Conservation (phyloP, 2,113 vertebrate species). For the Grus americana region DNA sequence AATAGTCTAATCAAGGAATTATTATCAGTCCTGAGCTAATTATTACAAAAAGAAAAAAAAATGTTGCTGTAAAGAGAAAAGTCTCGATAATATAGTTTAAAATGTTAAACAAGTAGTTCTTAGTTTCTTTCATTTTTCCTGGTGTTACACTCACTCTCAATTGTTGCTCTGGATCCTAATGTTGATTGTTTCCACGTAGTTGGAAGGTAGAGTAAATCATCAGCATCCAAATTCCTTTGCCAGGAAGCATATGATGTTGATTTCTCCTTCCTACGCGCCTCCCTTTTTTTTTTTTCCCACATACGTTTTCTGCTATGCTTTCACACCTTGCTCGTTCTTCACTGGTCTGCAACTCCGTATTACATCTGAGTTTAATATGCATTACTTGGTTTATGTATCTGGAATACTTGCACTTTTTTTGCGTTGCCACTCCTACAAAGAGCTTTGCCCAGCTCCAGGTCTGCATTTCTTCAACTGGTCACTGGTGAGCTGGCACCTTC, state of each 20-base stretch:
- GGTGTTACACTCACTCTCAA: background rate
- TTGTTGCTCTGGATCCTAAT: background rate
- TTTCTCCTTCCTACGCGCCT: background rate
- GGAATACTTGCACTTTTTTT: background rate
- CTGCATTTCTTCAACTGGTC: background rate
- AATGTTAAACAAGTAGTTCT: background rate
- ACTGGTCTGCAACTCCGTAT: background rate
- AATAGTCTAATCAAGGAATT: background rate
- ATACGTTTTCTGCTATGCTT: background rate
- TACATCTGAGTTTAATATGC: background rate
- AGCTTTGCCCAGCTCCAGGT: background rate
- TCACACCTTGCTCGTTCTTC: background rate
- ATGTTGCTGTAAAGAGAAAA: background rate
- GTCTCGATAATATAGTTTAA: background rate
- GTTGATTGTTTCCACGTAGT: background rate
- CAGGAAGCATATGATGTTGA: background rate
- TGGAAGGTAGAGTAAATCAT: background rate
- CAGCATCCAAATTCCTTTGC: background rate
- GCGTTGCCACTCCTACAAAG: background rate
- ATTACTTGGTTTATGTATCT: background rate
- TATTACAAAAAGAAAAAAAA: background rate
- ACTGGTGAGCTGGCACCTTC: background rate
- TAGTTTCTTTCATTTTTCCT: background rate
- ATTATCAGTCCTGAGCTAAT: background rate
- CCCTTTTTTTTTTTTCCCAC: accelerated